Evolutionary conservation across 2,888 invertebrate genomes (phyloP).

Genomic region (Hecatera dysodea): DNA sequence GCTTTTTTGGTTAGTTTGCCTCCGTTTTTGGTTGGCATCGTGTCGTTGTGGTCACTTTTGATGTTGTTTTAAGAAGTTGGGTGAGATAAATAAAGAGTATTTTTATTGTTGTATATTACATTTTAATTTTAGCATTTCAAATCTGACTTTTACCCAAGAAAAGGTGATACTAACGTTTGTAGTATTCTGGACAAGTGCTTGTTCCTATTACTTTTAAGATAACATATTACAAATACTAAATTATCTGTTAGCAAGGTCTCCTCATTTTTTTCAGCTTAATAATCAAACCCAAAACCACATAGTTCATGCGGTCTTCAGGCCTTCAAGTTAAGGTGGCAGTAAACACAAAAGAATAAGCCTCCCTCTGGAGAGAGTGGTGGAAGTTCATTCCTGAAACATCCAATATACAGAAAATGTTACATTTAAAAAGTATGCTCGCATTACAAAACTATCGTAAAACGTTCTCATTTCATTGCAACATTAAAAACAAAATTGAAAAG

Average conservation of each 20-base stretch:
- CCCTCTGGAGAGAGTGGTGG: too few relatives aligned
- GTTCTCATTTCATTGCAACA: constrained; percentile 26
- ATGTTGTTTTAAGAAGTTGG: constrained; percentile 43
- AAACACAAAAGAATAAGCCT: not conserved
- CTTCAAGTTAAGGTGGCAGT: not conserved
- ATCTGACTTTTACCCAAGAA: too few relatives aligned
- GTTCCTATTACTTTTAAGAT: not conserved
- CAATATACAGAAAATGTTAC: not conserved
- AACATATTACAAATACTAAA: not conserved
- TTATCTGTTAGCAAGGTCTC: not conserved
- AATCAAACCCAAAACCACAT: not conserved
- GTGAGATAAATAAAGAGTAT: constrained; percentile 6
- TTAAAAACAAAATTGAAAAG: constrained; percentile 50
- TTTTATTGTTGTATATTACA: not conserved
- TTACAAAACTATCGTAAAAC: constrained; percentile 34
- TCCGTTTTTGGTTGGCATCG: constrained; percentile 36
- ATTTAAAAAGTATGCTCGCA: constrained; percentile 12
- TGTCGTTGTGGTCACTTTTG: constrained; percentile 33
- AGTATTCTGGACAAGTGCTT: not conserved
- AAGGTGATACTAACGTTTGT: too few relatives aligned
- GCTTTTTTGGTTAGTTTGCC: constrained; percentile 61
- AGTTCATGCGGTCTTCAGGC: not conserved
- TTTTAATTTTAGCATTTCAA: not conserved
- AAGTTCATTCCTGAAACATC: not conserved
- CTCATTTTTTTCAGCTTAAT: not conserved